A percentile compares a stretch with the other conserved stretches of the same genome.
Conservation (phyloP, 2,797 vertebrate species). For the Protosalanx chinensis region DNA sequence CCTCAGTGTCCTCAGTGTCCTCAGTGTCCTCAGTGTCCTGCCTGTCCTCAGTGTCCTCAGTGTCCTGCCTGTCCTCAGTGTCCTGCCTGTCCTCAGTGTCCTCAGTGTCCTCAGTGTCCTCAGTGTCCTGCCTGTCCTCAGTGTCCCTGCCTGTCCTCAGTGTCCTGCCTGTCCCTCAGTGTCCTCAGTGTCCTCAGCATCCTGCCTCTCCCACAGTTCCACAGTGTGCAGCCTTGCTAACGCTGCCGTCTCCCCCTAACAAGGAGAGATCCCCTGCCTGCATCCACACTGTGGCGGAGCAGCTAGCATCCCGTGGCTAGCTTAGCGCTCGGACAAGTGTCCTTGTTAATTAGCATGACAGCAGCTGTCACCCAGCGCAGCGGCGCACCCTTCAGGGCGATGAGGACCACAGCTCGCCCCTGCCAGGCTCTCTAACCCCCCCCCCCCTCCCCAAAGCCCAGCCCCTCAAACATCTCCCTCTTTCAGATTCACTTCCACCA, state of each 20-base stretch:
- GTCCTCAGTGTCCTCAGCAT: too few relatives aligned
- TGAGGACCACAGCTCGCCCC: slow-evolving; percentile 4
- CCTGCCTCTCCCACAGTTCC: neutral
- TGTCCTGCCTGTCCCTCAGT: too few relatives aligned
- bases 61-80: too few relatives aligned
- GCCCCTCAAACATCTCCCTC: neutral
- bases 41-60: too few relatives aligned
- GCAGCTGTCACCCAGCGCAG: slow-evolving; percentile 21
- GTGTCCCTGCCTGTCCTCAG: too few relatives aligned
- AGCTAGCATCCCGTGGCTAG: neutral
- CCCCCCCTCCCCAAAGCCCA: neutral
- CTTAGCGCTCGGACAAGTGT: slow-evolving; percentile 16
- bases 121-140: too few relatives aligned
- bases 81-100: too few relatives aligned
- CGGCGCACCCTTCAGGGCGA: slow-evolving; percentile 7
- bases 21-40: too few relatives aligned
- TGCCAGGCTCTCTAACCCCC: slow-evolving; percentile 6
- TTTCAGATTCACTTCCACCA: neutral
- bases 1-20: too few relatives aligned
- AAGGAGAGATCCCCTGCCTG: neutral
- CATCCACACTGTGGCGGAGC: neutral
- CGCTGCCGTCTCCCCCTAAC: neutral
- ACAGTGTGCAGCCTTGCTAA: neutral
- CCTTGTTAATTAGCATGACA: slow-evolving; percentile 56
- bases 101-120: too few relatives aligned